Percentiles rank a stretch among this genome's conserved stretches.
These are phyloP conservation scores for Drosophila equinoxialis DNA, from an alignment of 1,140 invertebrate genomes.

Conservation along the genomic window DNA sequence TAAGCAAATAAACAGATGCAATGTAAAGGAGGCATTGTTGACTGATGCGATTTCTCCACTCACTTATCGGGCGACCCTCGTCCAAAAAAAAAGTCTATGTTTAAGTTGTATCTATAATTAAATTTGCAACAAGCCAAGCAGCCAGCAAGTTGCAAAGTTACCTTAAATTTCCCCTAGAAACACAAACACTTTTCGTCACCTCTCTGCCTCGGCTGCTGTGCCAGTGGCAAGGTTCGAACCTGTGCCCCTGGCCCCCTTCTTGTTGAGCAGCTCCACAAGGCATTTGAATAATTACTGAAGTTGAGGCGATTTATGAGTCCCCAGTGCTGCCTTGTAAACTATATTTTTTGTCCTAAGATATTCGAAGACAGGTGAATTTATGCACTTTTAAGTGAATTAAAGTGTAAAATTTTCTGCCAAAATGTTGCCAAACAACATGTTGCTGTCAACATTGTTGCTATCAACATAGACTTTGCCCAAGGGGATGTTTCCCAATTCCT, in stretches of 20 bases:
- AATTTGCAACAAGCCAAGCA: slow-evolving; percentile 14
- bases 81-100: background rate
- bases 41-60: background rate
- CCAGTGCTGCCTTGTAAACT: slow-evolving; percentile 31
- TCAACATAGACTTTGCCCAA: slow-evolving; percentile 12
- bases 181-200: slow-evolving; percentile 55
- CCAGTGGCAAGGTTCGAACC: too few species aligned
- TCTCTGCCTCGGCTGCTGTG: slow-evolving; percentile 7
- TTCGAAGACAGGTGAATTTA: slow-evolving; percentile 55
- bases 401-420: slow-evolving; percentile 37
- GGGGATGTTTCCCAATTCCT: slow-evolving; percentile 19
- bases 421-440: slow-evolving; percentile 28
- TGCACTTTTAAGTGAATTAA: slow-evolving; percentile 67
- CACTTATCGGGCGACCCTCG: background rate
- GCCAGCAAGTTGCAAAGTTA: background rate
- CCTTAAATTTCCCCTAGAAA: slow-evolving; percentile 7
- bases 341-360: slow-evolving; percentile 41
- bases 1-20: background rate
- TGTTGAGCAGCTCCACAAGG: background rate
- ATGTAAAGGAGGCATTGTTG: background rate
- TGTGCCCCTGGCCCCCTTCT: too few species aligned
- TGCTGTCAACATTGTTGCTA: slow-evolving; percentile 37
- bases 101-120: slow-evolving; percentile 8
- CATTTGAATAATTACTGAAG: slow-evolving; percentile 79
- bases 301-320: slow-evolving; percentile 69